phyloP scores from a whole-genome alignment of 2,888 invertebrate genomes.

The Rotaria macrura region DNA sequence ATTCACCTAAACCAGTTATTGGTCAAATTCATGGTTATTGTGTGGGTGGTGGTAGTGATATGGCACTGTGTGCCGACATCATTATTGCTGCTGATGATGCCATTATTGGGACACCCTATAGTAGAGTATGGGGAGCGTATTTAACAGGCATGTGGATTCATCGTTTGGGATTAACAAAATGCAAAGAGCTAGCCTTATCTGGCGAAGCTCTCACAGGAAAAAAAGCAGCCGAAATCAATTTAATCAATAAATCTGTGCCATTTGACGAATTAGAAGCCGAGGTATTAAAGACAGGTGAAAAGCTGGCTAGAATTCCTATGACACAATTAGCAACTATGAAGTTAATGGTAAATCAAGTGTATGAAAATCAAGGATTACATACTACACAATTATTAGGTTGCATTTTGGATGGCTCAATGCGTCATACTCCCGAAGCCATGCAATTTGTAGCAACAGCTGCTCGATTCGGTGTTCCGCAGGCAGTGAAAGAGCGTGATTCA shows the following conservation, averaged over 20 bases:
- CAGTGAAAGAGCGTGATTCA: not conserved
- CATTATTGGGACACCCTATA: not conserved
- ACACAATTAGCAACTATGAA: not conserved
- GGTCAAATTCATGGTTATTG: not conserved
- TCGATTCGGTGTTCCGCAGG: not conserved
- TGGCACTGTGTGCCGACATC: not conserved
- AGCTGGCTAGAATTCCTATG: not conserved
- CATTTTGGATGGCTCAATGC: not conserved
- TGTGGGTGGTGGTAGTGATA: not conserved
- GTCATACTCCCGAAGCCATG: not conserved
- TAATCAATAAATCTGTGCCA: not conserved
- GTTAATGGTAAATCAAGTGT: not conserved
- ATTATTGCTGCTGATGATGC: not conserved
- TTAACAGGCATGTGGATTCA: not conserved
- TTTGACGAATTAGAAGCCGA: not conserved
- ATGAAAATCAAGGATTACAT: not conserved
- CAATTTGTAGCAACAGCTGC: not conserved
- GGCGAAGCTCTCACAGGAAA: not conserved
- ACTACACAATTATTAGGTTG: not conserved
- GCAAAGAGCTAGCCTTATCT: not conserved
- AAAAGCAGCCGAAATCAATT: not conserved
- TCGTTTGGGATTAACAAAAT: not conserved
- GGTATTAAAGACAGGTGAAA: not conserved
- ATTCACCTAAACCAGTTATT: not conserved
- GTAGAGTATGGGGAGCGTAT: not conserved